These are phyloP conservation scores for Pocillopora meandrina DNA, from an alignment of 92 coral and sea anemone genomes.

Conservation along the genomic window DNA sequence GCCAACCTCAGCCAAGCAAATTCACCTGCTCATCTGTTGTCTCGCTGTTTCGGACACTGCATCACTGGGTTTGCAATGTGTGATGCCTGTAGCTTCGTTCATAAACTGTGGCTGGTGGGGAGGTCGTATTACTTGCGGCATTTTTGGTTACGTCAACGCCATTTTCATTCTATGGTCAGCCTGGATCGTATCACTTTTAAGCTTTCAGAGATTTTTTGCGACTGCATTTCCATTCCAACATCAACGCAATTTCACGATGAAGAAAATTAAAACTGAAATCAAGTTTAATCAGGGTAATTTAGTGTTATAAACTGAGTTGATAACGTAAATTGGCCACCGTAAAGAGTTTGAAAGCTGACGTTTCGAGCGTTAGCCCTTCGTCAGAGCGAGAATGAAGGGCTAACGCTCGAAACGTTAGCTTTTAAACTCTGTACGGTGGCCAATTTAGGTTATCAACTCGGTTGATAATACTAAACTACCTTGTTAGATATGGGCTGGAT, in stretches of 20 bases:
- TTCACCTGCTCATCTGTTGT: slow-evolving; percentile 30
- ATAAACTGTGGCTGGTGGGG: slow-evolving; percentile 55
- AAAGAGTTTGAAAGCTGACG: no score
- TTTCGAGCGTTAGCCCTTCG: no score
- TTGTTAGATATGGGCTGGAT: no score
- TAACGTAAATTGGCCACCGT: no score
- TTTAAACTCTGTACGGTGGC: no score
- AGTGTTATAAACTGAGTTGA: no score
- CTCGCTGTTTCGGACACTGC: slow-evolving; percentile 29
- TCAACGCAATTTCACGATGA: slow-evolving; percentile 29
- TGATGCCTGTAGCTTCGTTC: slow-evolving; percentile 43
- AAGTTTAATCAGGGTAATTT: no score
- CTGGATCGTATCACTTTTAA: slow-evolving; percentile 41
- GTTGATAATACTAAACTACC: no score
- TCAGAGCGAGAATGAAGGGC: no score
- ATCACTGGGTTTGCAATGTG: slow-evolving; percentile 31
- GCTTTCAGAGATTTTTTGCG: slow-evolving; percentile 17
- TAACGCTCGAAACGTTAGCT: no score
- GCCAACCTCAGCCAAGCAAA: not conserved
- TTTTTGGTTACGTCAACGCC: slow-evolving; percentile 27
- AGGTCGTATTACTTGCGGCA: slow-evolving; percentile 5
- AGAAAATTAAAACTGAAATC: slow-evolving; percentile 3
- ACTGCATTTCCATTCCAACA: slow-evolving; percentile 17
- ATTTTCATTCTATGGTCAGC: slow-evolving; percentile 43
- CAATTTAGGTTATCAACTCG: no score